These are phyloP conservation scores for Eristalinus aeneus DNA, from an alignment of 2,888 invertebrate genomes.

Conservation along the genomic window DNA sequence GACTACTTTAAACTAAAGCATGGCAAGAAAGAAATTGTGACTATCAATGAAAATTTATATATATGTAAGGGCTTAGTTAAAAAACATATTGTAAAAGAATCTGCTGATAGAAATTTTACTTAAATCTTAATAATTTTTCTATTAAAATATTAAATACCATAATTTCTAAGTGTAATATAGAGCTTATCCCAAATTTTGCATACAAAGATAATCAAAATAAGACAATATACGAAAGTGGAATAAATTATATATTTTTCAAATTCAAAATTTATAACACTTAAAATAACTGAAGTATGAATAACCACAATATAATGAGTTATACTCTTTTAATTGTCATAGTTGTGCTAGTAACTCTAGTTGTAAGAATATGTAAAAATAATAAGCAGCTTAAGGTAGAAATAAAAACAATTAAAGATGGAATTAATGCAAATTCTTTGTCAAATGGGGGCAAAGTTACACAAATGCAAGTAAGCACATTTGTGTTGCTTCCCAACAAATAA, in stretches of 20 bases:
- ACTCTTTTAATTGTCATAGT: neutral
- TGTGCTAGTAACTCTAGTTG: neutral
- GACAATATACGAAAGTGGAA: neutral
- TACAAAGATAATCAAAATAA: neutral
- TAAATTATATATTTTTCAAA: neutral
- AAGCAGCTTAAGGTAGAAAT: neutral
- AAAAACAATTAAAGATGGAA: neutral
- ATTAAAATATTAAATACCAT: neutral
- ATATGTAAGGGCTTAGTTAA: slow-evolving; percentile 3
- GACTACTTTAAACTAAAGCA: too few species aligned
- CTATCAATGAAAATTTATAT: slow-evolving; percentile 3
- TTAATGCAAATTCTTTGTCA: neutral
- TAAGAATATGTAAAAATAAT: neutral
- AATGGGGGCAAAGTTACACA: slow-evolving; percentile 57
- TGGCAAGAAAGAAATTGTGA: slow-evolving; percentile 10
- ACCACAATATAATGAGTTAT: neutral
- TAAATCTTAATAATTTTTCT: neutral
- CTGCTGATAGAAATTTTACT: neutral
- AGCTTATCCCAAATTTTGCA: neutral
- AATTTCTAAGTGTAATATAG: neutral
- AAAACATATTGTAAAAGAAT: neutral
- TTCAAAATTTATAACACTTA: neutral
- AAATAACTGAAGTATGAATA: neutral
- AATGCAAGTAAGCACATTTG: slow-evolving; percentile 9
- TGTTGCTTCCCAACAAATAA: slow-evolving; percentile 7